Evolutionary conservation across 2,113 vertebrate genomes (phyloP).

Genomic region (Pomatostomus ruficeps): DNA sequence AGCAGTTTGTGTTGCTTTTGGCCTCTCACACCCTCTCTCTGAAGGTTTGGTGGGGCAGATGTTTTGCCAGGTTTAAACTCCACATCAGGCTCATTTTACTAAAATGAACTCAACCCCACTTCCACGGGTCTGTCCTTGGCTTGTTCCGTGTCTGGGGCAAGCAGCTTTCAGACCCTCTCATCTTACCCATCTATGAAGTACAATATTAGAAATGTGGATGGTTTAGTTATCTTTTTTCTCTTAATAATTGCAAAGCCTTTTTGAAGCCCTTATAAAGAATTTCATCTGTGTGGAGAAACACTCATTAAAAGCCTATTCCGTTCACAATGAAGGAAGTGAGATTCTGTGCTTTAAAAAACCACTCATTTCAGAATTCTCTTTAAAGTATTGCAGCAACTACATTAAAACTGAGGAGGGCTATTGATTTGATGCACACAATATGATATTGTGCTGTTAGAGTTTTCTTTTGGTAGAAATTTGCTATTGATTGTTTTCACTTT

Average conservation of each 20-base stretch:
- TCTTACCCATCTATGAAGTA: background rate
- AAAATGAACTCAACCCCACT: background rate
- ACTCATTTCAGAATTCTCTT: background rate
- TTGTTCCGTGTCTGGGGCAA: background rate
- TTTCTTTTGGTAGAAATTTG: background rate
- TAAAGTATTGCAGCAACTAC: background rate
- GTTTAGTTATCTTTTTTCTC: background rate
- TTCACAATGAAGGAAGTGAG: background rate
- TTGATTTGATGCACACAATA: slow-evolving; percentile 4
- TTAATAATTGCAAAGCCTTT: background rate
- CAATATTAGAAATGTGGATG: background rate
- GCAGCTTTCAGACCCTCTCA: background rate
- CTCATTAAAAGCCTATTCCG: background rate
- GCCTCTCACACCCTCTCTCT: background rate
- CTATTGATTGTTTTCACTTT: slow-evolving; percentile 27
- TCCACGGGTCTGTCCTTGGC: background rate
- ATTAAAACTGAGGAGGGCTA: background rate
- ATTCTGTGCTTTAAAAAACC: background rate
- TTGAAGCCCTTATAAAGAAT: background rate
- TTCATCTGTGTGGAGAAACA: background rate
- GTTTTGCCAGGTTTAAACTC: background rate
- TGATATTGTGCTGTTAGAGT: background rate
- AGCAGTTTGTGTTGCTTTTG: background rate
- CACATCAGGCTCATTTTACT: background rate
- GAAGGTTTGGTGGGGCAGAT: background rate